Percentiles rank a stretch among this genome's conserved stretches.
Conservation (phyloP, 2,888 invertebrate species). For the Tenthredo livida region DNA sequence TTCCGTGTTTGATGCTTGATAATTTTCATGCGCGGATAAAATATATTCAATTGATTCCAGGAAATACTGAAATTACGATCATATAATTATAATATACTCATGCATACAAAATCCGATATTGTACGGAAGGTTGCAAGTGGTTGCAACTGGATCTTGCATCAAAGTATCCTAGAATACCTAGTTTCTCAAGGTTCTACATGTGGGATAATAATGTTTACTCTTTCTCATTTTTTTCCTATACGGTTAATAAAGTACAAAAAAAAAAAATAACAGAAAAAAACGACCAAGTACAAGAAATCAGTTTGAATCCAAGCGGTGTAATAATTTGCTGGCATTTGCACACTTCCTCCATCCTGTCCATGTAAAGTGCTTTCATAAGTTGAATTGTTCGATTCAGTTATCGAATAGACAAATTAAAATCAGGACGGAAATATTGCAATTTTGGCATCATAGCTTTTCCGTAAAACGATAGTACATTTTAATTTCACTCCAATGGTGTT, state of each 20-base stretch:
- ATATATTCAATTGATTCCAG: not conserved
- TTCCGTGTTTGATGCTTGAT: not conserved
- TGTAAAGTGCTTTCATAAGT: no score
- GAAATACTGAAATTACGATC: not conserved
- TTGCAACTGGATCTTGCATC: not conserved
- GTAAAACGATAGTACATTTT: not conserved
- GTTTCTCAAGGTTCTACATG: not conserved
- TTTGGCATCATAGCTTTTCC: not conserved
- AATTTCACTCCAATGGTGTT: not conserved
- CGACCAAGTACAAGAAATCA: no score
- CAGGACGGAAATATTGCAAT: not conserved
- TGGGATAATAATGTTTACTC: not conserved
- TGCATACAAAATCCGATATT: not conserved
- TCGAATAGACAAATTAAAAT: not conserved
- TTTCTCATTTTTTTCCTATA: not conserved
- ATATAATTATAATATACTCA: not conserved
- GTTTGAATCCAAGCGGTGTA: not conserved
- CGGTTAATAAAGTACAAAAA: not conserved
- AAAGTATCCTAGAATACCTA: not conserved
- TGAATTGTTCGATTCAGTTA: no score
- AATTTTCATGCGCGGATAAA: not conserved
- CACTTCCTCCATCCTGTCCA: no score
- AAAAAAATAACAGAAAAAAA: no score
- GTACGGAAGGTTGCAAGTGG: not conserved
- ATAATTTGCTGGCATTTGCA: not conserved